Percentiles rank a stretch among this genome's conserved stretches.
Conservation (phyloP, 2,797 vertebrate species). For the Propithecus deckenii region DNA sequence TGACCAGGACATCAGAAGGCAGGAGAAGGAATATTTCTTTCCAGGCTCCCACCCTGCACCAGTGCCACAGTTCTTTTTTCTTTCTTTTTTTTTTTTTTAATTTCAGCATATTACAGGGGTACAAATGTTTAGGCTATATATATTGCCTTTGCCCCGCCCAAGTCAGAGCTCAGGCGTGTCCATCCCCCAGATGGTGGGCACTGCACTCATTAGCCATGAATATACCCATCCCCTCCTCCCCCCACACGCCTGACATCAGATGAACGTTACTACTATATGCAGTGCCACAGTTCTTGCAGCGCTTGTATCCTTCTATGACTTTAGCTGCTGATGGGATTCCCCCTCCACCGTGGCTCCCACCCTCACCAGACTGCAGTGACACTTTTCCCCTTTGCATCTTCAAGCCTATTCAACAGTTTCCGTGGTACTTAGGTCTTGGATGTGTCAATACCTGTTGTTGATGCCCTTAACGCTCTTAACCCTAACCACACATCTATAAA, state of each 20-base stretch:
- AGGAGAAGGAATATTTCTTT: neutral
- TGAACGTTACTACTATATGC: too few species aligned
- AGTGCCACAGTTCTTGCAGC: neutral
- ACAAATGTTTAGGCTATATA: too few species aligned
- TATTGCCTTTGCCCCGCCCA: too few species aligned
- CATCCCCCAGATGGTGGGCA: too few species aligned
- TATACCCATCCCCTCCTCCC: too few species aligned
- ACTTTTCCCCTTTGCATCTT: neutral
- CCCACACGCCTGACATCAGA: too few species aligned
- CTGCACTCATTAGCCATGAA: too few species aligned
- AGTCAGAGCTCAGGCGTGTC: too few species aligned
- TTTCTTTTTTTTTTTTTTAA: too few species aligned
- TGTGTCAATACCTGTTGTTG: neutral
- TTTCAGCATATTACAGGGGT: too few species aligned
- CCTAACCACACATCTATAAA: neutral
- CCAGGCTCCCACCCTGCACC: neutral
- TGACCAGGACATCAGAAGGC: neutral
- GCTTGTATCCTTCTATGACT: accelerated
- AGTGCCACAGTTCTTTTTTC: too few species aligned
- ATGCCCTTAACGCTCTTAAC: neutral
- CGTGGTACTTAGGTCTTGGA: neutral
- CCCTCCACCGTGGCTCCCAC: neutral
- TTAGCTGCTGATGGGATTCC: neutral
- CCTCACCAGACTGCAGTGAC: neutral
- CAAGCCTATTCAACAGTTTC: neutral